These are phyloP conservation scores for Aplochiton taeniatus DNA, from an alignment of 2,797 vertebrate species.

Conservation along the genomic window DNA sequence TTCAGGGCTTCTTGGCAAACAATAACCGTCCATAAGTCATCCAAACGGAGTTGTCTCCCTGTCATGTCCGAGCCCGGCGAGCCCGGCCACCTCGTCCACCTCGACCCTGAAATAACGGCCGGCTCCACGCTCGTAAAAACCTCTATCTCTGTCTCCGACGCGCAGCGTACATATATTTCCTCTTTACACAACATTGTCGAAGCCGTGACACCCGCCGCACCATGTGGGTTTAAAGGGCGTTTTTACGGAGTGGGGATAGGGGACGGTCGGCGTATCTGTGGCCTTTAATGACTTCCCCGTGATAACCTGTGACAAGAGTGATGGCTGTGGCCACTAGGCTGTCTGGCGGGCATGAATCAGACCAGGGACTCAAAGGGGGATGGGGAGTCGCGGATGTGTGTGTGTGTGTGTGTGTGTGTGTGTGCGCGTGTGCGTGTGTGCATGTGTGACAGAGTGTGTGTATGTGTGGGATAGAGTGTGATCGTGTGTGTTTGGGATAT, in stretches of 20 bases:
- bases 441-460: background rate
- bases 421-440: conserved; percentile 1
- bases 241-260: conserved; percentile 67
- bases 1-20: too few relatives aligned
- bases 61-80: too few relatives aligned
- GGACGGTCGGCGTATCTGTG: conserved; percentile 52
- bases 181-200: background rate
- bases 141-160: too few relatives aligned
- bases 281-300: conserved; percentile 67
- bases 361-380: conserved; percentile 41
- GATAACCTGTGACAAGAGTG: conserved; percentile 56
- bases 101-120: too few relatives aligned
- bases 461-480: background rate
- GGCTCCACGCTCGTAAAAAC: too few relatives aligned
- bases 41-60: too few relatives aligned
- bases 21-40: too few relatives aligned
- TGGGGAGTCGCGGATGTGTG: conserved; percentile 41
- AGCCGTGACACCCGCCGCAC: conserved; percentile 15
- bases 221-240: conserved; percentile 21
- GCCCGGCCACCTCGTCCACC: too few relatives aligned
- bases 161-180: too few relatives aligned
- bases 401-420: background rate
- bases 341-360: conserved; percentile 67
- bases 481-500: background rate
- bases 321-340: conserved; percentile 68